Base-by-base conservation (phyloP, 2,888 invertebrate species). In the Empis livida region DNA sequence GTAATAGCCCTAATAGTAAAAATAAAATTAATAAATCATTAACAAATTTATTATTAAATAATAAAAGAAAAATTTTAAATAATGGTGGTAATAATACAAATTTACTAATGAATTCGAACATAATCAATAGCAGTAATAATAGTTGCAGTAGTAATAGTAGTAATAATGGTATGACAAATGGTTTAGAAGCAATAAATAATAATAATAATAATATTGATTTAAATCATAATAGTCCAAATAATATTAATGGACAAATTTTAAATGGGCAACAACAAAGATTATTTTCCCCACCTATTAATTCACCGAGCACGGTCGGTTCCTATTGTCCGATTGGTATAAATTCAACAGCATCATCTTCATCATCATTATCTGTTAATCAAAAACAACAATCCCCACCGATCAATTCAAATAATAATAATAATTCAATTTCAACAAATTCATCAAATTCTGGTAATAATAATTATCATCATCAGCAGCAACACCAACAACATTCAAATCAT, bases 211-310 rank as follows among this genome's bases (percentile, higher is more conserved):
- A 43, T 31, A 38, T 43, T 27, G 43, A 44, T 40, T n/a, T 39
- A 11, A 47, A 44, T 43, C 43, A 50, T 14, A 45, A 40, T 35
- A 47, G 45, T 45, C 39, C 47, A 40, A 45, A 31, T 41, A 14
- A 37, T 37, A 17, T 17, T 13, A 38, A 16, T 16, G n/a, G 23
- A 27, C 23, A 27, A 9, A 27, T 27, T 8, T n/a, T 8, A 13
- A 35, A n/a, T 35, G 13, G 13, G 2, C 35, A 49, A 51, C 63
- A 42, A 56, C 60, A 48, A 59, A 53, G 53, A 37, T 45, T 56
- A 49, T 56, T 54, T 23, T 50, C 53, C 38, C 50, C 67, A 10
- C 62, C 67, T 27, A 63, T 64, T 61, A 60, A 60, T 45, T 67
- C 67, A 10, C 66, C 67, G 35, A 63, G 49, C 46, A 51, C 50